Conservation (phyloP, 53 echinoderm and acorn worm genomes). For the Paelopatides confundens region DNA sequence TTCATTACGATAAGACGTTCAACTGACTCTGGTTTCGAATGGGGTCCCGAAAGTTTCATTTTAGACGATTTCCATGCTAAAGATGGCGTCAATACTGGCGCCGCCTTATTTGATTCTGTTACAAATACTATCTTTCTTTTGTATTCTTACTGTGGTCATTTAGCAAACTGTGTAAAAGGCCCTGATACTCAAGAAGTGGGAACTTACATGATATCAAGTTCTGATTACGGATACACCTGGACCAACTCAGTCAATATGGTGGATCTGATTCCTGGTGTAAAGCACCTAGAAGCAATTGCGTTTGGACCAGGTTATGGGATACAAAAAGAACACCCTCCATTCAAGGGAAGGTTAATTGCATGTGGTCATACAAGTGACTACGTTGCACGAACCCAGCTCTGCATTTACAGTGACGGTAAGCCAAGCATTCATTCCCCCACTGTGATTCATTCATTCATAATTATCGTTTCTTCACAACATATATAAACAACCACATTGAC, state of each 20-base stretch:
- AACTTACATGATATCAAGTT: conserved; percentile 53
- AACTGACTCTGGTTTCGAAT: conserved; percentile 47
- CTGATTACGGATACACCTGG: conserved; percentile 69
- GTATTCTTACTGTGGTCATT: conserved; percentile 65
- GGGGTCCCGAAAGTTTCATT: conserved; percentile 49
- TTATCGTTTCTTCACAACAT: no score
- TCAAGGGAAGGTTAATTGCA: conserved; percentile 66
- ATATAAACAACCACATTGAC: no score
- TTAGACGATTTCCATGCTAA: conserved; percentile 64
- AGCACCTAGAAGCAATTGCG: background rate
- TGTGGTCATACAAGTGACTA: conserved; percentile 62
- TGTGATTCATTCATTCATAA: no score
- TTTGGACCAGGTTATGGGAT: conserved; percentile 75
- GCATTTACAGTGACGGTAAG: conserved; percentile 74
- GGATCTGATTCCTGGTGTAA: conserved; percentile 44
- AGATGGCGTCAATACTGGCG: conserved; percentile 63
- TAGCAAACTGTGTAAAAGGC: conserved; percentile 20
- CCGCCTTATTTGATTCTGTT: conserved; percentile 55
- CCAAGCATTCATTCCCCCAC: background rate
- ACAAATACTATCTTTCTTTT: conserved; percentile 49
- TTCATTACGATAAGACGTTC: conserved; percentile 63
- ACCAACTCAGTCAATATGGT: conserved; percentile 48
- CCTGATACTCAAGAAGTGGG: conserved; percentile 39
- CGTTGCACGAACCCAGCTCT: conserved; percentile 31
- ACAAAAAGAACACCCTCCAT: conserved; percentile 57